Percentiles rank a stretch among this genome's conserved stretches.
Evolutionary conservation across 1,140 invertebrate species (phyloP).

Genomic region (Venturia canescens): DNA sequence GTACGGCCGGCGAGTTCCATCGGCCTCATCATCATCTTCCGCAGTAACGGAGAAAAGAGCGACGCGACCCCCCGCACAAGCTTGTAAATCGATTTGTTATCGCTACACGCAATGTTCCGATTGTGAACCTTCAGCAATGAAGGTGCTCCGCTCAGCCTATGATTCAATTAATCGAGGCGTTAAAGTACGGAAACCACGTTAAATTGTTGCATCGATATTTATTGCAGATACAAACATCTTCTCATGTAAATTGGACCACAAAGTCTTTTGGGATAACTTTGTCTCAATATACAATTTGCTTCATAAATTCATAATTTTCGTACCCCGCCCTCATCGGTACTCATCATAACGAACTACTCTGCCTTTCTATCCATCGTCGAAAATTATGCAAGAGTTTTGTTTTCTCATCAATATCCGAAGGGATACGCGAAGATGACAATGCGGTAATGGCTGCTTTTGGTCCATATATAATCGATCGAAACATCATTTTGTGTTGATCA

Average conservation of each 20-base stretch:
- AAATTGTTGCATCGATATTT: conserved; percentile 14
- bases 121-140: conserved; percentile 7
- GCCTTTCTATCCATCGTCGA: too few species aligned
- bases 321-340: too few species aligned
- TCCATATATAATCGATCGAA: not conserved
- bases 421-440: too few species aligned
- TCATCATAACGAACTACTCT: too few species aligned
- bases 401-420: too few species aligned
- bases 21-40: conserved; percentile 45
- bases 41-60: not conserved
- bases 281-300: too few species aligned
- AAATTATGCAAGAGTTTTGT: too few species aligned
- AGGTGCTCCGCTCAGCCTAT: conserved; percentile 5
- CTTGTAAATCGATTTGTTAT: conserved; percentile 52
- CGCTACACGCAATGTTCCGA: conserved; percentile 43
- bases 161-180: conserved; percentile 27
- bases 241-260: too few species aligned
- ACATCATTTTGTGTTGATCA: not conserved
- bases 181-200: conserved; percentile 23
- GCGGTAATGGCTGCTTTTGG: not conserved
- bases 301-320: too few species aligned
- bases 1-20: not conserved
- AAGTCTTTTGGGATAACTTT: too few species aligned
- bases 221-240: not conserved
- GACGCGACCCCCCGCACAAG: conserved; percentile 38